Evolutionary conservation across 2,888 invertebrate species (phyloP).

Genomic region (Cerastis leucographa): DNA sequence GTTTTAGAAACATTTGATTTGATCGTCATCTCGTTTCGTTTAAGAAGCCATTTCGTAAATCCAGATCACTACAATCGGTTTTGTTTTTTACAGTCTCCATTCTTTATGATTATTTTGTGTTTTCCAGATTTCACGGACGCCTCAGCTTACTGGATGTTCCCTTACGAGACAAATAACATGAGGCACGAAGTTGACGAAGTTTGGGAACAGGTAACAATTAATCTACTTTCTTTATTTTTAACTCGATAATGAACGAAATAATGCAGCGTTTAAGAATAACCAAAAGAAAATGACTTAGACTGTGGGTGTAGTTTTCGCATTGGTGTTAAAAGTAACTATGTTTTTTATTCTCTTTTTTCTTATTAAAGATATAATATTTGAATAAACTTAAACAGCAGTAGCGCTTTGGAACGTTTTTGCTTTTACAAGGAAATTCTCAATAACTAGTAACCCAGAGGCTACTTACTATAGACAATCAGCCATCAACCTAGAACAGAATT

Average conservation of each 20-base stretch:
- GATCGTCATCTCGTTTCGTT: not conserved
- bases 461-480: too few relatives aligned
- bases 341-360: not conserved
- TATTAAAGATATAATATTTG: too few relatives aligned
- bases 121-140: slow-evolving; percentile 95
- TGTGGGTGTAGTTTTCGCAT: not conserved
- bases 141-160: slow-evolving; percentile 97
- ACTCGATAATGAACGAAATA: not conserved
- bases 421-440: too few relatives aligned
- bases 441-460: too few relatives aligned
- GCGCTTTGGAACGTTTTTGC: too few relatives aligned
- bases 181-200: slow-evolving; percentile 95
- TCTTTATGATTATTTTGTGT: slow-evolving; percentile 9
- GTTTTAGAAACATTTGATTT: not conserved
- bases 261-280: not conserved
- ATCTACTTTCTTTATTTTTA: not conserved
- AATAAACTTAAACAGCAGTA: too few relatives aligned
- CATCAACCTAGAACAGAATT: too few relatives aligned
- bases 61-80: slow-evolving; percentile 1
- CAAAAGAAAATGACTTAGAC: not conserved
- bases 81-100: not conserved
- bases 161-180: slow-evolving; percentile 95
- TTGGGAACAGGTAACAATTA: slow-evolving; percentile 92
- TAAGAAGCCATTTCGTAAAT: not conserved
- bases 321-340: not conserved